Conservation (phyloP, 1,140 invertebrate genomes). For the Riptortus pedestris region DNA sequence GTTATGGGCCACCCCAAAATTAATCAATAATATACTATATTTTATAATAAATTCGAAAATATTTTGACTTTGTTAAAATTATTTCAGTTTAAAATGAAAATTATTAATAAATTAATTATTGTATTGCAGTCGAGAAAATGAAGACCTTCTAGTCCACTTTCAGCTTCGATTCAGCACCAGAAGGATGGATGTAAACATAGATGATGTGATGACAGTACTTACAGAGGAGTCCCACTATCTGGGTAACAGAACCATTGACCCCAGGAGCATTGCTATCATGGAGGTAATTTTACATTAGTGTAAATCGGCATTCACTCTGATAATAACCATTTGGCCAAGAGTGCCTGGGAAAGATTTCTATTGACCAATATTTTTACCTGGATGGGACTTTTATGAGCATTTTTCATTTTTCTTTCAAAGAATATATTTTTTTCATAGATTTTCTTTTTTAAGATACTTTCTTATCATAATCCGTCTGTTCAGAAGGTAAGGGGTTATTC, state of each 20-base stretch:
- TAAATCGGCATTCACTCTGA: too few relatives aligned
- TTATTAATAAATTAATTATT: too few relatives aligned
- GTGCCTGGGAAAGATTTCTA: not conserved
- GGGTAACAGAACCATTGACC: constrained; percentile 46
- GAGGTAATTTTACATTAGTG: constrained; percentile 41
- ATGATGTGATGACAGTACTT: constrained; percentile 46
- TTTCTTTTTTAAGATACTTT: too few relatives aligned
- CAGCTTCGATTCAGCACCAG: constrained; percentile 56
- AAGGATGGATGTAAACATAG: constrained; percentile 41
- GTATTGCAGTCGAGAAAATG: constrained; percentile 45
- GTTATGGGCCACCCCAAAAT: too few relatives aligned
- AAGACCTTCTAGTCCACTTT: constrained; percentile 59
- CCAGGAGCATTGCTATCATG: constrained; percentile 52
- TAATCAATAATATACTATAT: too few relatives aligned
- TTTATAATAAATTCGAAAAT: too few relatives aligned
- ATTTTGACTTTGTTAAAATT: too few relatives aligned
- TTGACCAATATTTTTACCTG: not conserved
- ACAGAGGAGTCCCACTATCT: constrained; percentile 29
- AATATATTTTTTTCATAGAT: too few relatives aligned
- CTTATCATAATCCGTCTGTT: too few relatives aligned
- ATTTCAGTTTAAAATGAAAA: too few relatives aligned
- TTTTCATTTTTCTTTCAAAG: too few relatives aligned
- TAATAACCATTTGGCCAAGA: not conserved
- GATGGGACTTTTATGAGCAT: not conserved
- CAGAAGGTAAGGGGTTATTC: too few relatives aligned